Conservation (phyloP, 2,797 vertebrate species). For the Bovichtus diacanthus region DNA sequence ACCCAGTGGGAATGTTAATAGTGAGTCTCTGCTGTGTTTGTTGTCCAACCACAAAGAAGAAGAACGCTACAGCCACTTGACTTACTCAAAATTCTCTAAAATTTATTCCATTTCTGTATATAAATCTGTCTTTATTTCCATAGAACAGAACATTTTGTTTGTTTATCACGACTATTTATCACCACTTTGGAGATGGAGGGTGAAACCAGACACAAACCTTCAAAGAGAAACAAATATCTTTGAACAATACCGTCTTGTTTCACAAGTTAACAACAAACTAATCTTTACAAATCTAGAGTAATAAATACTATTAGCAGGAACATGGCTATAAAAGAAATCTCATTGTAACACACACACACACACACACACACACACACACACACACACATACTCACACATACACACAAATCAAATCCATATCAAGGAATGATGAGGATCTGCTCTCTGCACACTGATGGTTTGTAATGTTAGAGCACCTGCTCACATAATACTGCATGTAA, state of each 20-base stretch:
- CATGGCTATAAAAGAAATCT: slow-evolving; percentile 69
- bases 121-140: slow-evolving; percentile 80
- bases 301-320: slow-evolving; percentile 85
- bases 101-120: slow-evolving; percentile 79
- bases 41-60: slow-evolving; percentile 49
- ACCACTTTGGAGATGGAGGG: slow-evolving; percentile 68
- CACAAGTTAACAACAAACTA: slow-evolving; percentile 77
- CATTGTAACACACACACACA: slow-evolving; percentile 37
- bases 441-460: slow-evolving; percentile 41
- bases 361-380: slow-evolving; percentile 17
- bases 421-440: slow-evolving; percentile 55
- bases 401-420: slow-evolving; percentile 45
- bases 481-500: slow-evolving; percentile 72
- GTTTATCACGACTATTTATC: slow-evolving; percentile 70
- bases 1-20: slow-evolving; percentile 70
- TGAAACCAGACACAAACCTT: slow-evolving; percentile 64
- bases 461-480: slow-evolving; percentile 55
- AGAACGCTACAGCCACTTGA: slow-evolving; percentile 47
- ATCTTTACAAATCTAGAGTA: slow-evolving; percentile 80
- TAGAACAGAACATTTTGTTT: slow-evolving; percentile 62
- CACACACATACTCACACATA: slow-evolving; percentile 21
- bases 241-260: slow-evolving; percentile 70
- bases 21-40: slow-evolving; percentile 25
- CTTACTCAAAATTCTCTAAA: slow-evolving; percentile 68
- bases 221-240: slow-evolving; percentile 68